phyloP scores from a whole-genome alignment of 2,888 invertebrate genomes.

The Tetranychus truncatus region DNA sequence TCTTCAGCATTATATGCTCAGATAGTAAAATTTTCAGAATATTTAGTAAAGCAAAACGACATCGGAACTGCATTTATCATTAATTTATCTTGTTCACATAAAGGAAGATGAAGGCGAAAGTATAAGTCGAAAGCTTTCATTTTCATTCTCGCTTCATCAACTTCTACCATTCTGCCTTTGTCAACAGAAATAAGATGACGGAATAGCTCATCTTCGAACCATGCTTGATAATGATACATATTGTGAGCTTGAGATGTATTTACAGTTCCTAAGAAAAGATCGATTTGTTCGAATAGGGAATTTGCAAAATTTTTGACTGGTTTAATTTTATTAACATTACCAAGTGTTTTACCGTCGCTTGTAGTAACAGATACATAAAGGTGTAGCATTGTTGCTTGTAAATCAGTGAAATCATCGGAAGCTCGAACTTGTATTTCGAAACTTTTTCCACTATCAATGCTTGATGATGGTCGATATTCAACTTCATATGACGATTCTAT shows the following conservation, averaged over 20 bases:
- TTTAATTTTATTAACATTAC: not conserved
- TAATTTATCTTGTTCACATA: not conserved
- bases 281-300: not conserved
- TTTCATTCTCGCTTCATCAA: not conserved
- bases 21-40: not conserved
- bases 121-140: not conserved
- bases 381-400: not conserved
- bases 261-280: not conserved
- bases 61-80: not conserved
- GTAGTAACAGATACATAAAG: not conserved
- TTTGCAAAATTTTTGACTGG: not conserved
- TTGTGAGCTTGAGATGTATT: not conserved
- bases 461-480: not conserved
- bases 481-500: constrained; percentile 4
- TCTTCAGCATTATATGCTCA: not conserved
- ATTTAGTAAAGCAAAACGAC: not conserved
- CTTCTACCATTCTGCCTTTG: not conserved
- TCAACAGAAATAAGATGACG: not conserved
- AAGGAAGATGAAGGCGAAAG: not conserved
- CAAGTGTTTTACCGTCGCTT: not conserved
- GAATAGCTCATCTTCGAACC: not conserved
- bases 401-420: not conserved
- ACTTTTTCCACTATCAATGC: not conserved
- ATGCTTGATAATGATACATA: not conserved
- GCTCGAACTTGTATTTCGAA: not conserved